phyloP scores from a whole-genome alignment of 2,797 vertebrate genomes.

The Miichthys miiuy region DNA sequence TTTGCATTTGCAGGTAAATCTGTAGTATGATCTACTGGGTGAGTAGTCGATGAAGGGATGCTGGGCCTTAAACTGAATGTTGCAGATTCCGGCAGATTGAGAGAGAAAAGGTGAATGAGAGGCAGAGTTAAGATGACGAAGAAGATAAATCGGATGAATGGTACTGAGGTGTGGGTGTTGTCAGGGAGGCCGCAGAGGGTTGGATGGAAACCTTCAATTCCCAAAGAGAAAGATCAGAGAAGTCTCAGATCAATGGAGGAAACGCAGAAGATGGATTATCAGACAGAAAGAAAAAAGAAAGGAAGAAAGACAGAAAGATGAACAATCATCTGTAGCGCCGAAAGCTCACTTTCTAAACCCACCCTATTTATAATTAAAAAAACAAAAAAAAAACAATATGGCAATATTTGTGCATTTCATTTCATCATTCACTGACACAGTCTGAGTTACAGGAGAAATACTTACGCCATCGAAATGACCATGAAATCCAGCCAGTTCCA shows the following conservation, averaged over 20 bases:
- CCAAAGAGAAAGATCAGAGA: conserved; percentile 69
- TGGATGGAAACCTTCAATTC: conserved; percentile 63
- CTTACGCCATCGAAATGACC: conserved; percentile 99
- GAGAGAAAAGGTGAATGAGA: conserved; percentile 44
- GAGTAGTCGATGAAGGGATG: conserved; percentile 2
- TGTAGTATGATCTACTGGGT: neutral
- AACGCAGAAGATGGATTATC: conserved; percentile 66
- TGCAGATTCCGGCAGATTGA: conserved; percentile 44
- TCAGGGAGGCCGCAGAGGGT: conserved; percentile 47
- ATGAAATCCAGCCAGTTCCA: conserved; percentile 99
- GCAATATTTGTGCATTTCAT: conserved; percentile 11
- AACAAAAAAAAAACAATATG: neutral
- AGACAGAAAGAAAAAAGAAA: conserved; percentile 39
- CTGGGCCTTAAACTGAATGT: conserved; percentile 46
- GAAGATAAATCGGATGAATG: conserved; percentile 51
- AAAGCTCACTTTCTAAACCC: conserved; percentile 35
- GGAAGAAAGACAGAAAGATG: conserved; percentile 45
- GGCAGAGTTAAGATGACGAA: conserved; percentile 39
- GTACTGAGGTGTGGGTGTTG: conserved; percentile 42
- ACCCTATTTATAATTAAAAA: neutral
- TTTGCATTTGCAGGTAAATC: conserved; percentile 16
- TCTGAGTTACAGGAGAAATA: conserved; percentile 64
- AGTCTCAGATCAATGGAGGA: conserved; percentile 62
- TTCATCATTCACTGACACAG: neutral
- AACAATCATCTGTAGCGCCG: conserved; percentile 18